These are phyloP conservation scores for Boloria euphrosyne DNA, from an alignment of 2,888 invertebrate genomes.

Conservation along the genomic window DNA sequence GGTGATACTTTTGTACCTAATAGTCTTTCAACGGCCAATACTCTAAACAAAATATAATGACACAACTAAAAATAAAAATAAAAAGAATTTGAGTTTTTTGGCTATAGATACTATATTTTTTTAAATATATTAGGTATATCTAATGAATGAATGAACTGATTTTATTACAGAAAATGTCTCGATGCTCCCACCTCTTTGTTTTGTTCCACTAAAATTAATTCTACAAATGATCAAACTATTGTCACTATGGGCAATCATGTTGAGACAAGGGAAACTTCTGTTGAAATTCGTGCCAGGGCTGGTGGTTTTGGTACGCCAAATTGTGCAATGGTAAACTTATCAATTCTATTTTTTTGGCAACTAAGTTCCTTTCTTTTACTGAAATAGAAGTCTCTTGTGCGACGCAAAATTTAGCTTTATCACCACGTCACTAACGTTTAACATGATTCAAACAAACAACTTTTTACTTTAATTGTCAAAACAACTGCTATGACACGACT, in stretches of 20 bases:
- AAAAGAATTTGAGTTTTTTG: no score
- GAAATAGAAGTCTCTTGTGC: not conserved
- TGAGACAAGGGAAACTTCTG: slow-evolving; percentile 24
- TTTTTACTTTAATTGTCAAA: not conserved
- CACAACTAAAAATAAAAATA: no score
- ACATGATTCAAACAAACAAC: slow-evolving; percentile 5
- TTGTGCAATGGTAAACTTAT: not conserved
- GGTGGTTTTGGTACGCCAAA: not conserved
- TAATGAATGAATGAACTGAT: not conserved
- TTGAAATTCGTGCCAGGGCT: slow-evolving; percentile 31
- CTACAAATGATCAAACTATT: slow-evolving; percentile 63
- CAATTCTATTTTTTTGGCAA: not conserved
- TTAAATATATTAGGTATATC: slow-evolving; percentile 2
- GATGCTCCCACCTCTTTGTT: slow-evolving; percentile 43
- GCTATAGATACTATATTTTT: not conserved
- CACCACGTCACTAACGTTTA: not conserved
- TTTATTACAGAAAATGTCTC: slow-evolving; percentile 16
- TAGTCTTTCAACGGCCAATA: no score
- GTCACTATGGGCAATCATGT: slow-evolving; percentile 37
- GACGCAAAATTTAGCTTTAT: not conserved
- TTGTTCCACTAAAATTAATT: slow-evolving; percentile 54
- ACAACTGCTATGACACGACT: slow-evolving; percentile 24
- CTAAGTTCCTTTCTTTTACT: not conserved
- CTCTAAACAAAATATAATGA: no score
- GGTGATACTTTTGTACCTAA: not conserved